Evolutionary conservation across 37 sponge, comb jelly and placozoan genomes (phyloP), one percentile per base, ranked within the genome.

Genomic region (Petrosia ficiformis): DNA sequence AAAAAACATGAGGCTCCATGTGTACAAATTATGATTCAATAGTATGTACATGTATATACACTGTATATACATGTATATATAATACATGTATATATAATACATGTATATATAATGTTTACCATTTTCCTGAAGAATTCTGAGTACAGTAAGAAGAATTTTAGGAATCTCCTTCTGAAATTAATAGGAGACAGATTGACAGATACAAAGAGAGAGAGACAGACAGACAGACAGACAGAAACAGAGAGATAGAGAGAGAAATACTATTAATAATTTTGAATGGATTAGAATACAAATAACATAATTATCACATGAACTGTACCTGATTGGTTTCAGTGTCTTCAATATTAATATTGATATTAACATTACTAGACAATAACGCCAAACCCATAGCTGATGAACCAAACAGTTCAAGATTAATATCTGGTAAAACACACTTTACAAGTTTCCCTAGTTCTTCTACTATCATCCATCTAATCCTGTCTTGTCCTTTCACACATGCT

Each of bases 281-380:
- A n/a, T n/a, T n/a, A n/a, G n/a, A n/a, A n/a, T n/a, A n/a, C n/a
- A n/a, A n/a, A n/a, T n/a, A n/a, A n/a, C n/a, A n/a, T n/a, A n/a
- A n/a, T n/a, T n/a, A n/a, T n/a, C n/a, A n/a, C n/a, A n/a, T n/a
- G n/a, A n/a, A n/a, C n/a, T n/a, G n/a, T 70, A 82, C 76, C 36
- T 25, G 61, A 32, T 41, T 72, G 8, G 25, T 67, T 29, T 28
- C 58, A 11, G 58, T 25, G 26, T 38, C 77, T 0, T 44, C 64
- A 26, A 78, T 72, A 70, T 59, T 52, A 38, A 89, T 59, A 80
- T 80, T 80, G 36, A 89, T 73, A 38, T 89, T 89, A 36, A 89
- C 77, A 64, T 89, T 59, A 64, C 89, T 89, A 37, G 39, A 29
- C 29, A 26, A 68, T 42, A 89, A 70, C 26, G 80, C 84, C 73